These are phyloP conservation scores for Ara ararauna DNA, from an alignment of 2,797 vertebrate genomes.

Conservation along the genomic window DNA sequence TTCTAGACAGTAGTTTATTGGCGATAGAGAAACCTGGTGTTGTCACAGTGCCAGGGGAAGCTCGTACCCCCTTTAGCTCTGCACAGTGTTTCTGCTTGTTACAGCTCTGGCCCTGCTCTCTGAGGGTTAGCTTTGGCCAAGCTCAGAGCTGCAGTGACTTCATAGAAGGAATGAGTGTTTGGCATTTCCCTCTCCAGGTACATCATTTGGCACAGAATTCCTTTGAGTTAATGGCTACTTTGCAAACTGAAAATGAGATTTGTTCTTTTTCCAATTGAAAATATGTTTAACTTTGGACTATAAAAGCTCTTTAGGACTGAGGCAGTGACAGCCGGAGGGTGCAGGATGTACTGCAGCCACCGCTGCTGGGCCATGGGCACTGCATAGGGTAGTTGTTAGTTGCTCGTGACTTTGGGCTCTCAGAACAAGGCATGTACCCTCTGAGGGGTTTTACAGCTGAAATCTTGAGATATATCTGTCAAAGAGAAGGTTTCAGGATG, in stretches of 20 bases:
- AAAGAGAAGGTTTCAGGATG: neutral
- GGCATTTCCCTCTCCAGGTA: neutral
- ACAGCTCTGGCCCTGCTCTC: neutral
- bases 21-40: neutral
- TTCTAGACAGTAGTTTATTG: neutral
- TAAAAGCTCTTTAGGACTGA: neutral
- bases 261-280: neutral
- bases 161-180: neutral
- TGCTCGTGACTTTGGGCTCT: neutral
- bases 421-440: rapidly evolving
- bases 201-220: neutral
- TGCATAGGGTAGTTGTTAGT: neutral
- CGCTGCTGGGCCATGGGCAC: neutral
- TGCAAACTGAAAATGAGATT: neutral
- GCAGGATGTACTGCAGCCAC: neutral
- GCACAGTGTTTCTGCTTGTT: neutral
- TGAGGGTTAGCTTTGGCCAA: neutral
- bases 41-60: neutral
- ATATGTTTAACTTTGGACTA: rapidly evolving
- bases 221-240: neutral
- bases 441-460: neutral
- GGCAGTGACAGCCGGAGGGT: neutral
- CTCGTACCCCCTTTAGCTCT: neutral
- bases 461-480: neutral
- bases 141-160: neutral